Base-by-base conservation (phyloP, 2,797 vertebrate genomes). In the Parauchenoglanis punctatus region DNA sequence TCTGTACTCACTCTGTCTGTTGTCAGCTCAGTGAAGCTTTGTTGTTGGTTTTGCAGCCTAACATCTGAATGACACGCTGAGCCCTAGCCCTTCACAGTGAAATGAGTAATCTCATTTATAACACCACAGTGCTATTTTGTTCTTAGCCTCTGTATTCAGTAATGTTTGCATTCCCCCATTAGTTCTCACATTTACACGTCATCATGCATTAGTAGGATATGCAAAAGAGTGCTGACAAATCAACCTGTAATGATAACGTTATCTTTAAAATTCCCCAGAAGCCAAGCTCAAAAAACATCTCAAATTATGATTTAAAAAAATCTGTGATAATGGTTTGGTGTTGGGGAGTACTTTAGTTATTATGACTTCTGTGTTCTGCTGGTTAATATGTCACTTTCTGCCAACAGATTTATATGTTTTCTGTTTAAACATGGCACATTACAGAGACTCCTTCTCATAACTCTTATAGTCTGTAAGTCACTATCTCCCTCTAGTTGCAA, bases 1-100 rank as follows among this genome's bases (percentile, higher is more conserved):
- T 76, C 56, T 70, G 49, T 10, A 85, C 44, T 67, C 3, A 52
- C 46, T 76, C 78, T 83, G 67, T 83, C 12, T 56, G 54, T 59
- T 28, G 49, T 87, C 84, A 85, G 87, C 80, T 72, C 49, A 86
- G 40, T 35, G 75, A 54, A 65, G 73, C 70, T 87, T 87, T 87
- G 67, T 46, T 44, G 63, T 90, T 88, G 81, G 23, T 67, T 88
- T 88, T 84, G 28, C 40, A 44, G 49, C 85, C 61, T 86, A 31
- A 44, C 56, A n/a, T 81, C 28, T 31, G 35, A 59, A 63, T 44
- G 63, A 44, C 35, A 61, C 4, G 15, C 61, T 44, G 61, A 83
- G 78, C 59, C 77, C 31, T 52, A 10, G n/a, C 44, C 63, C 76
- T 12, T 63, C 58, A 59, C 56, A 76, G 58, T 76, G 31, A 77